Evolutionary conservation across 2,888 invertebrate species (phyloP), one percentile per base, ranked within the genome.

Genomic region (Lasioglossum pauxillum): DNA sequence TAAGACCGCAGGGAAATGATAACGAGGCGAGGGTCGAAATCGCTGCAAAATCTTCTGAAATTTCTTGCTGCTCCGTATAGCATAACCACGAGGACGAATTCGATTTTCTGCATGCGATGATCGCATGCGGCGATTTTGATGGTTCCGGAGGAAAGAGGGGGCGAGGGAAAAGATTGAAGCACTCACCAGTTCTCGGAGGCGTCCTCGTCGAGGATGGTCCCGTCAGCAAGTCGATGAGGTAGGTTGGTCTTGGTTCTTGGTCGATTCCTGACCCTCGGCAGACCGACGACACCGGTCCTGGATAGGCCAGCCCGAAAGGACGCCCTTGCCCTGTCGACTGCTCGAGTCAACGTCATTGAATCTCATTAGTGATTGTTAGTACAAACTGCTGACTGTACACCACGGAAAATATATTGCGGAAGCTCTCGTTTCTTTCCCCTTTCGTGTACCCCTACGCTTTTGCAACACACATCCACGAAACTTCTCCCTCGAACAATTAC

Each of bases 211-310:
- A 96, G 96, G 91, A 96, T 96, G 87, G 96, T 96, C 90, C 96
- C 96, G 95, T 96, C 96, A 93, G 96, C 96, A 81, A 96, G 96
- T 87, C 96, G 96, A 96, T 96, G 93, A 96, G 95, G 95, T 96
- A 96, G 90, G 96, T 96, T 93, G 96, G 95, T 93, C 96, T 95
- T 90, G 96, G 95, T 89, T 96, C 96, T 92, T 96, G 95, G 93
- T 90, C 95, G 93, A 91, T 91, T 94, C 87, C 94, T 93, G 90
- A 93, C 92, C 83, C 94, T 93, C n/a, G 94, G 91, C 75, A 94
- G 94, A 89, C 95, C 94, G 88, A 95, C 94, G 85, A 95, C 94
- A 75, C 95, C 95, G 81, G 95, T 95, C 83, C 94, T 93, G 82
- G 94, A 93, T 75, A 95, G 91, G 87, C 95, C 94, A 85, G 95